Base-by-base conservation (phyloP, 2,797 vertebrate genomes). In the Poecile montanus region DNA sequence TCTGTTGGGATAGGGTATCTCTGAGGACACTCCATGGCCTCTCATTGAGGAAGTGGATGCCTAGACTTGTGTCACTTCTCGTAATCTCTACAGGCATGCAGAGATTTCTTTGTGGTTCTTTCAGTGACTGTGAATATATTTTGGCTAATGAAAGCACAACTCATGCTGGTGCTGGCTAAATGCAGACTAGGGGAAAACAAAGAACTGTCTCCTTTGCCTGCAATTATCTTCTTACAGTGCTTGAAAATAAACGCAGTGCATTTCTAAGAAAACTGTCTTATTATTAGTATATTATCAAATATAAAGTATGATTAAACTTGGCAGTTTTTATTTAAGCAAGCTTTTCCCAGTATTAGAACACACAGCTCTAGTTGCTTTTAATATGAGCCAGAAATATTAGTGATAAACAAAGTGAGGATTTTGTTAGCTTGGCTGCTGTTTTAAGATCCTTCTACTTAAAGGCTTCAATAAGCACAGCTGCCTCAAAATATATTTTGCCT, bases 181-280 rank as follows among this genome's bases (percentile, higher is more conserved):
- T 61, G 80, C 50, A 50, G 71, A 67, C 67, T 26, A 63, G 42
- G 48, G 36, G 47, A 79, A 93, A 79, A 93, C 90, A 87, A 86
- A 90, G 73, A 45, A 58, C 56, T 88, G 48, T 88, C 77, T 81
- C 38, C 53, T 93, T 93, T 88, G 82, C 91, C 70, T 93, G 73
- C 70, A 93, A 82, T 97, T 95, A 88, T 88, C 89, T 88, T 86
- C 65, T 90, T 86, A 86, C 1, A 1, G 42, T 95, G 82, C 91
- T 92, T 96, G 91, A 94, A 96, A 95, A 95, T 89, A 94, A 91
- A 60, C 0, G 0, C 44, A 65, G 30, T 20, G 22, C n/a, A 19
- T 90, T 90, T 74, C 82, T 73, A 86, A 84, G 82, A 89, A 92
- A 91, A 81, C 29, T 2, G 0, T 88, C 45, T 54, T 93, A 44